Base-by-base conservation (phyloP, 2,113 vertebrate genomes). In the Synodontis membranacea region DNA sequence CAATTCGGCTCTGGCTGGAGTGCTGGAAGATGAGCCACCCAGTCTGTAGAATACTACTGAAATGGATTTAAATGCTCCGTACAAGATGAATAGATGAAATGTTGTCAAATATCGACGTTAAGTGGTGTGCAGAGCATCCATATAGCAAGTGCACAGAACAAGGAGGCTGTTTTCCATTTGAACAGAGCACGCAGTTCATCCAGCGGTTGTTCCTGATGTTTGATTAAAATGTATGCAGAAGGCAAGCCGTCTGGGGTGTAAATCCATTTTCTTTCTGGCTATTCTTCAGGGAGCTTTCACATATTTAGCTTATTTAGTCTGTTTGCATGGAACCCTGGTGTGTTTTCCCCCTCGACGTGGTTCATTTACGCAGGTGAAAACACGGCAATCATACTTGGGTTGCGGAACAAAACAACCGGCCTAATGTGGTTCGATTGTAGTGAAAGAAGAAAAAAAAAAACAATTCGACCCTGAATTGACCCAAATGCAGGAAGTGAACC, bases 21-120 rank as follows among this genome's bases (percentile, higher is more conserved):
- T 76, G 42, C 74, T 50, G 31, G 31, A 64, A 4, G 44, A 64
- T 25, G 39, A 79, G 74, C 74, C 56, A 64, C 19, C 6, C 42
- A 52, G 84, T 48, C 84, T 39, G 21, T 50, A 23, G n/a, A 79
- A 39, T 39, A 52, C 14, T 44, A 19, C 42, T 79, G 19, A 52
- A 52, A 80, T 80, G 46, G 44, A 78, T 54, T 54, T 79, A 85
- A 58, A 79, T 56, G 21, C 52, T 1, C 25, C 19, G n/a, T 14
- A 31, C 39, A 31, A 44, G 54, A 75, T 2, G 39, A 64, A 62
- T 17, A 56, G 46, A 85, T 85, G 50, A 64, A 78, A 79, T 52
- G n/a, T 58, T 85, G 72, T 78, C 54, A 85, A 78, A 79, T 64
- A 52, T 50, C 64, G 54, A 62, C 83, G 31, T 46, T 21, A 62